A percentile compares a stretch with the other conserved stretches of the same genome.
phyloP scores from a whole-genome alignment of 2,113 vertebrate genomes.

The Pogona vitticeps region DNA sequence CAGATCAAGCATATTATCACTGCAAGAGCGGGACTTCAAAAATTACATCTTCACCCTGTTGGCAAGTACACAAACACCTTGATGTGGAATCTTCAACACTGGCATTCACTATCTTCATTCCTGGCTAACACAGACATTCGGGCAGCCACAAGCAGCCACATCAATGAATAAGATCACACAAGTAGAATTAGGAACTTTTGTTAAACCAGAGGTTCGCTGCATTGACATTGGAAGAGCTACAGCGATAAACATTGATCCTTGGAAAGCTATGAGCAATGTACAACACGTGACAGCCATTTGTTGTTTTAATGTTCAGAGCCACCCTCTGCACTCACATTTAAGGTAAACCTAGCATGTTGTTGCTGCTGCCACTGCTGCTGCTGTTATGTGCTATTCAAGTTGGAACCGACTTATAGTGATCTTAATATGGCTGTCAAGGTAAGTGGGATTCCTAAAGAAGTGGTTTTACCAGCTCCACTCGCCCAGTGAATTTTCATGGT shows the following conservation, averaged over 20 bases:
- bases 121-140: background rate
- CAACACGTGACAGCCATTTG: background rate
- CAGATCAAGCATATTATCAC: constrained; percentile 41
- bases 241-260: background rate
- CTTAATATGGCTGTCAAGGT: no score
- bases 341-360: background rate
- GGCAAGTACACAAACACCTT: constrained; percentile 47
- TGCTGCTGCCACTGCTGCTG: no score
- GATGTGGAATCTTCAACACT: constrained; percentile 30
- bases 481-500: no score
- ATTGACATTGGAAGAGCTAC: background rate
- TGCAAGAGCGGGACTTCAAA: constrained; percentile 50
- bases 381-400: no score
- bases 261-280: background rate
- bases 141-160: background rate
- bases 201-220: background rate
- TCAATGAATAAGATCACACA: background rate
- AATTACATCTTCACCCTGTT: constrained; percentile 26
- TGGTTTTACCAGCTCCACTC: no score
- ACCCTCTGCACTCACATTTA: background rate
- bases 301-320: background rate
- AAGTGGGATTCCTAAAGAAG: no score
- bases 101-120: constrained; percentile 35
- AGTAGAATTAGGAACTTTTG: rapidly evolving
- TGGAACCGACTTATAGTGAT: no score